Conservation (phyloP, 2,888 invertebrate species). For the Ophion ellenae region DNA sequence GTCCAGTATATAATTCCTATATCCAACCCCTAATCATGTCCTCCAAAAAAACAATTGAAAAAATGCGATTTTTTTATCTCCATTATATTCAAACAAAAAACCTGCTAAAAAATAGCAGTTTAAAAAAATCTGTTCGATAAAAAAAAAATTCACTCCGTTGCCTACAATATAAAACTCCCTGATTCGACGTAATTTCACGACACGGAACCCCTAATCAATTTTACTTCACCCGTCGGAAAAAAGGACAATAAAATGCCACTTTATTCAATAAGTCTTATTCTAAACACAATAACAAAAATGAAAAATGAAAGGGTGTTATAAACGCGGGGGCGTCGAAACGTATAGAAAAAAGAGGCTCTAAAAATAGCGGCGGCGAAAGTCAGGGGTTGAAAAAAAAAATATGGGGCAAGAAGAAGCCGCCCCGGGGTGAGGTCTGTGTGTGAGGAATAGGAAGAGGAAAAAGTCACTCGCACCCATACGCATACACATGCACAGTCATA, state of each 20-base stretch:
- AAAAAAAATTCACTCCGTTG: not conserved
- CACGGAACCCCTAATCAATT: not conserved
- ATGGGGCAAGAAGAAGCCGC: slow-evolving; percentile 37
- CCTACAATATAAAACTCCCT: not conserved
- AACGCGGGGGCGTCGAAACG: not conserved
- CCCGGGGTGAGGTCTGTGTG: slow-evolving; percentile 17
- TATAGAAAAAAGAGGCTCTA: slow-evolving; percentile 10
- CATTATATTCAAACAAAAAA: too few species aligned
- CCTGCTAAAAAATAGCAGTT: too few species aligned
- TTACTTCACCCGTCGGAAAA: not conserved
- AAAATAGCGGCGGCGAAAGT: slow-evolving; percentile 16
- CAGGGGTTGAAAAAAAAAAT: slow-evolving; percentile 1
- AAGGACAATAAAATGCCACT: not conserved
- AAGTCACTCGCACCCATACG: not conserved
- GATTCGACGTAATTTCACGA: not conserved
- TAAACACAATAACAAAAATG: not conserved
- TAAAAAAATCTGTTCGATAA: not conserved
- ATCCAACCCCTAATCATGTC: too few species aligned
- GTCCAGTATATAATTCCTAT: too few species aligned
- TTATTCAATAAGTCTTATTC: not conserved
- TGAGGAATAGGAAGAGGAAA: slow-evolving; percentile 18
- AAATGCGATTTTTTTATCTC: too few species aligned
- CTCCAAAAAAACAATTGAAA: too few species aligned
- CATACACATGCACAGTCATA: slow-evolving; percentile 21
- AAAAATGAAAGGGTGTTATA: not conserved